Conservation (phyloP, 1,140 invertebrate genomes). For the Pachyrhynchus sulphureomaculatus region DNA sequence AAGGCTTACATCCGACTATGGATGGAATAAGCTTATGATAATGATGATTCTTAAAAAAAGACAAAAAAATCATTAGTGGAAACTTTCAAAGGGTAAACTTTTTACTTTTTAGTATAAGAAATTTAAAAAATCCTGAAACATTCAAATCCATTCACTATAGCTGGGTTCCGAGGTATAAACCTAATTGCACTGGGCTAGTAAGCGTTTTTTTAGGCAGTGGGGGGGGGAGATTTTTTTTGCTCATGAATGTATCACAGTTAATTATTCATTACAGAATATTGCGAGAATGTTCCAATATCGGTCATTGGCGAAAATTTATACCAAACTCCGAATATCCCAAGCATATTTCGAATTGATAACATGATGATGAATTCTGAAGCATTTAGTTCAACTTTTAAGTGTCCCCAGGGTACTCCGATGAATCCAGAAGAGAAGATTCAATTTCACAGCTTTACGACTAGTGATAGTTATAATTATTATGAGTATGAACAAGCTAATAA, state of each 20-base stretch:
- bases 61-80: too few relatives aligned
- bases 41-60: too few relatives aligned
- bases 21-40: too few relatives aligned
- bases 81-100: too few relatives aligned
- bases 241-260: not conserved
- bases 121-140: too few relatives aligned
- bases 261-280: not conserved
- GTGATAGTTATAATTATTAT: too few relatives aligned
- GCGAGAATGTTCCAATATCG: not conserved
- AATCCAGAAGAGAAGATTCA: not conserved
- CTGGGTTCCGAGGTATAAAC: too few relatives aligned
- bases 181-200: not conserved
- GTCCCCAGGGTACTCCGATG: not conserved
- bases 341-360: not conserved
- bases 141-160: too few relatives aligned
- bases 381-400: not conserved
- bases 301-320: not conserved
- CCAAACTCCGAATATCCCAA: not conserved
- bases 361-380: not conserved
- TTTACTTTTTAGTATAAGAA: too few relatives aligned
- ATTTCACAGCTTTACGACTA: not conserved
- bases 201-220: not conserved
- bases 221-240: not conserved
- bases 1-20: too few relatives aligned
- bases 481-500: too few relatives aligned